Evolutionary conservation across 2,113 vertebrate species (phyloP), one percentile per base, ranked within the genome.

Genomic region (Rhea americana): DNA sequence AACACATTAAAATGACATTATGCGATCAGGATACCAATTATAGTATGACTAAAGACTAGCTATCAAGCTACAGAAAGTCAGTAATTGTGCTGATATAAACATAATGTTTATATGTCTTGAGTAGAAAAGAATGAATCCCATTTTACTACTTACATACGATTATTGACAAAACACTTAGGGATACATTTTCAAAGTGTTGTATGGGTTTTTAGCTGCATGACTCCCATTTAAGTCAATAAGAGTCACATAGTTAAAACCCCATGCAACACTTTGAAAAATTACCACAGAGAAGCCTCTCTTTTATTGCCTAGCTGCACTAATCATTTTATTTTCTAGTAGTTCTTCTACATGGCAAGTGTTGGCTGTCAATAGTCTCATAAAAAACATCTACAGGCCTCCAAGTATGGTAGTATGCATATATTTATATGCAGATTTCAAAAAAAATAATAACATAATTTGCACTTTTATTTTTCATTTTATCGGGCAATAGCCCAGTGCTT

Each of bases 131-230:
- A 94, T 91, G 51, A 91, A 70, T 95, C 80, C 58, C 76, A 84
- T 96, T 96, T 97, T 96, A 97, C 95, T 96, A 91, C 94, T 97
- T 91, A 96, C 37, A 93, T 94, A 78, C 7, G 24, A 78, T 85
- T 96, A 97, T 91, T 97, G 95, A 93, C 87, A 96, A 96, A 97
- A 96, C 93, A 96, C 88, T 97, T 93, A 97, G 68, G 91, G 92
- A 76, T 87, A 80, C 37, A 72, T 95, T 97, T 96, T 96, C 75
- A 77, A 92, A 96, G 91, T 71, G 65, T 59, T 95, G 37, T 96
- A 51, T 95, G 82, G 72, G 39, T 53, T 93, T 93, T 96, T 94
- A 96, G 91, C 96, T 82, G 93, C 95, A 92, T 95, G 95, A 97
- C 66, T 95, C 83, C 91, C 86, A 93, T 97, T 97, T 96, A 94